Conservation (phyloP, 2,888 invertebrate genomes). For the Gisinianus flammeolus region DNA sequence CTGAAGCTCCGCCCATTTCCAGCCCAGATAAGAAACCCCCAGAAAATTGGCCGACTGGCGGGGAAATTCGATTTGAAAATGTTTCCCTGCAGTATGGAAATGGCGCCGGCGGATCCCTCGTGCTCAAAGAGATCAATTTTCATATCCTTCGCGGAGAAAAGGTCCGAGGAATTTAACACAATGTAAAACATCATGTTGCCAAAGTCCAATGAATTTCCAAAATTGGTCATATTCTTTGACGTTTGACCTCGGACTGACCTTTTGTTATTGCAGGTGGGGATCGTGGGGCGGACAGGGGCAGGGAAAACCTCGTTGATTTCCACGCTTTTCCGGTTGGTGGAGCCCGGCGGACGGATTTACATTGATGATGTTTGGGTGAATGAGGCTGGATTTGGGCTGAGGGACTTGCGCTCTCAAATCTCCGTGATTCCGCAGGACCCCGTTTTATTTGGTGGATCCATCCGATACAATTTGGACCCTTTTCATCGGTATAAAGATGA, state of each 20-base stretch:
- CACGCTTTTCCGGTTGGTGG: constrained; percentile 73
- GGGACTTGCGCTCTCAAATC: constrained; percentile 53
- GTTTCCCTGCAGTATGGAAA: background rate
- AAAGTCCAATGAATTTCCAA: background rate
- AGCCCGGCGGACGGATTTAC: constrained; percentile 70
- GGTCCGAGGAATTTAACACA: constrained; percentile 54
- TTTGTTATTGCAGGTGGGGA: constrained; percentile 16
- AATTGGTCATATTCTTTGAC: background rate
- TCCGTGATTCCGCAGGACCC: constrained; percentile 52
- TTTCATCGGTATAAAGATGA: constrained; percentile 45
- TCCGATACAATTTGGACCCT: constrained; percentile 52
- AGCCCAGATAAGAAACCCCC: constrained; percentile 37
- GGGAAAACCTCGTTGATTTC: constrained; percentile 72
- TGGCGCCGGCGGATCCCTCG: constrained; percentile 52
- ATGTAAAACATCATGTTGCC: background rate
- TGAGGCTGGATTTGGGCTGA: constrained; percentile 59
- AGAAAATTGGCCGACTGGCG: background rate
- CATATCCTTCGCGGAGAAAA: constrained; percentile 63
- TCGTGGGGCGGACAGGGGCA: constrained; percentile 26
- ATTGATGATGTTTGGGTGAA: constrained; percentile 70
- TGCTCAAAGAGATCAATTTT: constrained; percentile 63
- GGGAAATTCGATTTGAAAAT: constrained; percentile 4
- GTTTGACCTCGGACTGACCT: background rate
- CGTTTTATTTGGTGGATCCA: constrained; percentile 43
- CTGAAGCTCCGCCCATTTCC: constrained; percentile 61